A percentile compares a stretch with the other conserved stretches of the same genome.
Evolutionary conservation across 2,797 vertebrate species (phyloP).

Genomic region (Borostomias antarcticus): DNA sequence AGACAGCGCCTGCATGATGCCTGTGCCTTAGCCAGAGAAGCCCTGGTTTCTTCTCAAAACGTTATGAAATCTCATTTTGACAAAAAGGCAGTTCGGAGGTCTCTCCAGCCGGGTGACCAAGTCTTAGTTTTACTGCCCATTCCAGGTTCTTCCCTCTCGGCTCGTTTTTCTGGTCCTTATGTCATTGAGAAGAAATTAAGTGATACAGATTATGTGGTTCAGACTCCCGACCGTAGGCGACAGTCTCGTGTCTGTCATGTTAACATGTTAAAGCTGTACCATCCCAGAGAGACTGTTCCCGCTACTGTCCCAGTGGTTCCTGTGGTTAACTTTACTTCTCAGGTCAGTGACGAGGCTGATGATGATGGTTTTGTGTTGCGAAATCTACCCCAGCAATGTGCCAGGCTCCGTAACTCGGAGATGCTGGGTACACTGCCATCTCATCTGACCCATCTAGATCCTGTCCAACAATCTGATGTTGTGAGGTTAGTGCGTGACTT

Average conservation of each 20-base stretch:
- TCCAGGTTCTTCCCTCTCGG: background rate
- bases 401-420: background rate
- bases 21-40: background rate
- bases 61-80: background rate
- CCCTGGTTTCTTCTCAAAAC: background rate
- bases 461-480: background rate
- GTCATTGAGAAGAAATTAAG: slow-evolving; percentile 4
- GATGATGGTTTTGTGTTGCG: background rate
- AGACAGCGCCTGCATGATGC: background rate
- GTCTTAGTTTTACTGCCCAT: background rate
- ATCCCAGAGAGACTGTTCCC: background rate
- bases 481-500: background rate
- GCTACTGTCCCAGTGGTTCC: background rate
- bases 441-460: too few species aligned
- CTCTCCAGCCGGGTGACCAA: background rate
- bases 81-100: background rate
- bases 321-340: background rate
- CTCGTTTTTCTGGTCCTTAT: background rate
- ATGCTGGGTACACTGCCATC: too few species aligned
- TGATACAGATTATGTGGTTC: slow-evolving; percentile 5
- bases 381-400: background rate
- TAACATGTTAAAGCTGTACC: slow-evolving; percentile 15
- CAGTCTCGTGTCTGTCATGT: background rate
- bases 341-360: too few species aligned
- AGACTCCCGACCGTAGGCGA: slow-evolving; percentile 4